Evolutionary conservation across 2,888 invertebrate species (phyloP).

Genomic region (Cantharis lateralis): DNA sequence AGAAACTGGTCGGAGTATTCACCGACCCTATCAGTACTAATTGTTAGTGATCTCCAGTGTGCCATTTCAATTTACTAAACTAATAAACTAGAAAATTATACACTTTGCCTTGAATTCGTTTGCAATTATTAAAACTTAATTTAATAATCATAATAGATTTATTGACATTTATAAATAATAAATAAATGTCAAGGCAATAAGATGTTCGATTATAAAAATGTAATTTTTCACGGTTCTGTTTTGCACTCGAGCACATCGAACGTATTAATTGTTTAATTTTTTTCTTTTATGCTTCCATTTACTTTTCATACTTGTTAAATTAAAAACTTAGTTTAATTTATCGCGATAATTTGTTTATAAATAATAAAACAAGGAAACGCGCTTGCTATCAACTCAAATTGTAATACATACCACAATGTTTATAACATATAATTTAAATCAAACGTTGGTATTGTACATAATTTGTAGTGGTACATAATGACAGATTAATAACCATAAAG

Average conservation of each 20-base stretch:
- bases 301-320: not conserved
- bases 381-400: constrained; percentile 1
- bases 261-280: not conserved
- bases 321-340: constrained; percentile 8
- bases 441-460: not conserved
- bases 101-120: not conserved
- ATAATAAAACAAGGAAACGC: constrained; percentile 13
- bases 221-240: not conserved
- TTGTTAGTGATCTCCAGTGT: not conserved
- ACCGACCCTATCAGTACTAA: not conserved
- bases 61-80: not conserved
- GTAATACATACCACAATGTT: not conserved
- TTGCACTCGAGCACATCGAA: not conserved
- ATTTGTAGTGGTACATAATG: not conserved
- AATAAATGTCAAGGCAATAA: not conserved
- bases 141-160: not conserved
- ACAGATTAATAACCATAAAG: constrained; percentile 2
- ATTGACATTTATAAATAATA: not conserved
- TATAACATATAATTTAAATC: not conserved
- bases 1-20: not conserved
- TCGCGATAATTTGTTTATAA: constrained; percentile 16
- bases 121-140: not conserved
- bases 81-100: not conserved
- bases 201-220: not conserved
- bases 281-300: not conserved